Evolutionary conservation across 2,888 invertebrate species (phyloP).

Genomic region (Frankliniella fusca): DNA sequence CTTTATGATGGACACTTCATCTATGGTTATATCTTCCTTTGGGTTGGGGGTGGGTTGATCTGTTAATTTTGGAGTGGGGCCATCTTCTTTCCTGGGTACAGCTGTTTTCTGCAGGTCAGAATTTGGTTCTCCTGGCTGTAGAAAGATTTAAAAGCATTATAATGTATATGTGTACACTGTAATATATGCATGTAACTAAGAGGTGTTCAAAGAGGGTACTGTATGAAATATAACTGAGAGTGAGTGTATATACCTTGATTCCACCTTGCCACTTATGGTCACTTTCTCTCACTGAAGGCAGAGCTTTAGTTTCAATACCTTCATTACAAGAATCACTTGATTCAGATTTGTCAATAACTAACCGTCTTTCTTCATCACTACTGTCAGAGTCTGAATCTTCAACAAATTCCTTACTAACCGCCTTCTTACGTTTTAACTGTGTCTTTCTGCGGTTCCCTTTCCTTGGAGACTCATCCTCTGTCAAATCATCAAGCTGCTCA

Average conservation of each 20-base stretch:
- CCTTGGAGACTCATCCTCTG: constrained; percentile 20
- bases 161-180: too few relatives aligned
- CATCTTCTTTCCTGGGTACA: constrained; percentile 28
- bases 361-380: constrained; percentile 44
- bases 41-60: background rate
- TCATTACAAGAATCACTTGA: constrained; percentile 49
- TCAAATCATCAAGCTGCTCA: background rate
- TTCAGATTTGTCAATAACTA: constrained; percentile 52
- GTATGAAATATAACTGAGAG: too few relatives aligned
- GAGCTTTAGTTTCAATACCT: constrained; percentile 28
- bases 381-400: constrained; percentile 38
- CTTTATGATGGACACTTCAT: constrained; percentile 34
- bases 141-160: background rate
- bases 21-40: constrained; percentile 25
- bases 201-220: too few relatives aligned
- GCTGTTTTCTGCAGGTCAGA: background rate
- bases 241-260: background rate
- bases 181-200: too few relatives aligned
- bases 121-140: background rate
- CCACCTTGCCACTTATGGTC: background rate
- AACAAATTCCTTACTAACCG: constrained; percentile 34
- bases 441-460: constrained; percentile 34
- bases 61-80: background rate
- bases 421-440: constrained; percentile 29
- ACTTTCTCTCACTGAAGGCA: background rate